A percentile compares a stretch with the other conserved stretches of the same genome.
phyloP scores from a whole-genome alignment of 2,888 invertebrate genomes.

The Malacosoma neustria region DNA sequence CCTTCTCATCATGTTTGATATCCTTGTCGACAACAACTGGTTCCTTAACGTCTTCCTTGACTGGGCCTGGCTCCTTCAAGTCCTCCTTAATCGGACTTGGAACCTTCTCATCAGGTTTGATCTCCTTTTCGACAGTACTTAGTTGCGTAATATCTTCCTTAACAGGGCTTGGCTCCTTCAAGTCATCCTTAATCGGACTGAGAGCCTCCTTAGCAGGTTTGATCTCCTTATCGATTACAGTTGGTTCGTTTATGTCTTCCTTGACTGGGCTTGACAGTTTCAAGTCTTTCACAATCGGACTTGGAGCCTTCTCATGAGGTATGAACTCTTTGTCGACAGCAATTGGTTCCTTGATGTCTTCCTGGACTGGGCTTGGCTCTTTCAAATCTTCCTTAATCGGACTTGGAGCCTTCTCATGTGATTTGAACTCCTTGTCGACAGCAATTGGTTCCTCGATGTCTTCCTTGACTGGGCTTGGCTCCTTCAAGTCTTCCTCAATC shows the following conservation, averaged over 20 bases:
- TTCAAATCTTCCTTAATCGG: conserved; percentile 5
- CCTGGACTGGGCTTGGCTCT: conserved; percentile 6
- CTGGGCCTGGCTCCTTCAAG: conserved; percentile 5
- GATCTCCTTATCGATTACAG: background rate
- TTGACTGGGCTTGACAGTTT: conserved; percentile 4
- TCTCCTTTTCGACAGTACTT: conserved; percentile 4
- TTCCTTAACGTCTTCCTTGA: background rate
- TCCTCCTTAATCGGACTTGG: conserved; percentile 1
- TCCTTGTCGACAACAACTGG: background rate
- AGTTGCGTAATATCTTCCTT: conserved; percentile 3
- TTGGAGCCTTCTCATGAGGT: background rate
- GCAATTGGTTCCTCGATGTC: background rate
- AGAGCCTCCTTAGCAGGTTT: conserved; percentile 1
- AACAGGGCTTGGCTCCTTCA: conserved; percentile 2
- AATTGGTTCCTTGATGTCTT: background rate
- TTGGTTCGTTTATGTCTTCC: conserved; percentile 3
- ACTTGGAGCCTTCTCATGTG: background rate
- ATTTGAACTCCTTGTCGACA: too few species aligned
- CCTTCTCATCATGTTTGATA: background rate
- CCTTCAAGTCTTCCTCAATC: background rate
- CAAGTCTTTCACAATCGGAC: too few species aligned
- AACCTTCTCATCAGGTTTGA: background rate
- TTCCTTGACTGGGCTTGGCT: background rate
- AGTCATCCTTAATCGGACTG: conserved; percentile 6
- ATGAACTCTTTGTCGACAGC: background rate